A percentile compares a stretch with the other conserved stretches of the same genome.
These are phyloP conservation scores for Ascaphus truei DNA, from an alignment of 2,113 vertebrate species.

Conservation along the genomic window DNA sequence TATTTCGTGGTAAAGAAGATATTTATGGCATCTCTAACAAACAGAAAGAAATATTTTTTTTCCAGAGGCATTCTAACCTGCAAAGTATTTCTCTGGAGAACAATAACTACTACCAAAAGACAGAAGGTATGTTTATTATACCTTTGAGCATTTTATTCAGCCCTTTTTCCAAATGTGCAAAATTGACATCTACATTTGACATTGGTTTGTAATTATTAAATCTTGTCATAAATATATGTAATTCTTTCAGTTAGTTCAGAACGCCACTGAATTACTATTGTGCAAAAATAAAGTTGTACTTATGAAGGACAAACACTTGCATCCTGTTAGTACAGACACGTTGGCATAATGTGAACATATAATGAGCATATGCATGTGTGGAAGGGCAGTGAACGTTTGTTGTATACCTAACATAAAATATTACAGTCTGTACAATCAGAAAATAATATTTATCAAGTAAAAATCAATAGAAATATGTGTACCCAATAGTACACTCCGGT, in stretches of 20 bases:
- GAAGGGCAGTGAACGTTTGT: neutral
- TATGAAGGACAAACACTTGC: slow-evolving; percentile 21
- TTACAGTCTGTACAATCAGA: slow-evolving; percentile 2
- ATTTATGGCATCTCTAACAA: neutral
- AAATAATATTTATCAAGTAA: slow-evolving; percentile 21
- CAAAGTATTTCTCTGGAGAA: neutral
- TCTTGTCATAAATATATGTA: slow-evolving; percentile 5
- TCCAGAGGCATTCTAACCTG: neutral
- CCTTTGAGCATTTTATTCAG: neutral
- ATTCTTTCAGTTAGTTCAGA: neutral
- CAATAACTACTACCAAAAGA: neutral
- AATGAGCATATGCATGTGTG: slow-evolving; percentile 10
- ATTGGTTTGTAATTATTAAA: slow-evolving; percentile 23
- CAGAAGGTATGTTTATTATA: neutral
- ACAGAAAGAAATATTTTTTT: slow-evolving; percentile 15
- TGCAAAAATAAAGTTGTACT: neutral
- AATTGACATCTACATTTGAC: slow-evolving; percentile 19
- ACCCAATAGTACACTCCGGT: too few relatives aligned
- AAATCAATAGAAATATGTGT: slow-evolving; percentile 27
- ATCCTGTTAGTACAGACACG: neutral
- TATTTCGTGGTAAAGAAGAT: neutral
- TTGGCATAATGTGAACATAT: slow-evolving; percentile 3
- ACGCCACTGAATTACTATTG: neutral
- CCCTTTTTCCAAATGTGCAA: slow-evolving; percentile 1
- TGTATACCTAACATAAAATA: slow-evolving; percentile 11